Evolutionary conservation across 92 coral and sea anemone genomes (phyloP), one percentile per base, ranked within the genome.

Genomic region (Porites evermanni): DNA sequence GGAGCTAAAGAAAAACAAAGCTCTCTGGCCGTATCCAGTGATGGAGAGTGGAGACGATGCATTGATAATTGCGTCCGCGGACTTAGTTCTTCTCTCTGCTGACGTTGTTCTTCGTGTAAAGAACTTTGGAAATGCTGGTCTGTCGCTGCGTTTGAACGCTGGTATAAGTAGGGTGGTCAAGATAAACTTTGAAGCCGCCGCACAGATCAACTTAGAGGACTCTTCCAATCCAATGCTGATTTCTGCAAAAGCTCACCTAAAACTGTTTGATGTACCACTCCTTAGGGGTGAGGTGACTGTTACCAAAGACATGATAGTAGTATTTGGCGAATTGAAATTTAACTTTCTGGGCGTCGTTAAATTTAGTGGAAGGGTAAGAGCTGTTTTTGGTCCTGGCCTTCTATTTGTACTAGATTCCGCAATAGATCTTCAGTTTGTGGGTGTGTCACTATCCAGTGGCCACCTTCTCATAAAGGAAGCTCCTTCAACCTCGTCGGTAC

Each of bases 41-140:
- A 21, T 47, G 24, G 89, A 70, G 61, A 76, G 32, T 18, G 91
- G 94, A 53, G 88, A 91, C 16, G 86, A 83, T 58, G 88, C 94
- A 4, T 61, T 91, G 79, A 6, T 91, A 47, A 83, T 87, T 6
- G 94, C 94, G 14, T 87, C 94, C 26, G 21, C 77, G 6, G 51
- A 87, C 3, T 71, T 83, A n/a, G 26, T 12, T 52, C 26, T 87
- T 53, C 79, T 79, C 6, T 78, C 94, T 53, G 16, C 75, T 24
- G 89, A 91, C n/a, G 64, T 78, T 2, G 47, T 68, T 52, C 56
- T 91, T 71, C 80, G 85, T 65, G 75, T 87, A 13, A 72, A 53
- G 24, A 87, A 75, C 72, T 81, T 91, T 16, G 85, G 88, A 18
- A 87, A 87, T 69, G 83, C 94, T 59, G 87, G 88, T 32, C 90